Percentiles rank a stretch among this genome's conserved stretches.
phyloP scores from a whole-genome alignment of 2,113 vertebrate genomes.

The Ahaetulla prasina region DNA sequence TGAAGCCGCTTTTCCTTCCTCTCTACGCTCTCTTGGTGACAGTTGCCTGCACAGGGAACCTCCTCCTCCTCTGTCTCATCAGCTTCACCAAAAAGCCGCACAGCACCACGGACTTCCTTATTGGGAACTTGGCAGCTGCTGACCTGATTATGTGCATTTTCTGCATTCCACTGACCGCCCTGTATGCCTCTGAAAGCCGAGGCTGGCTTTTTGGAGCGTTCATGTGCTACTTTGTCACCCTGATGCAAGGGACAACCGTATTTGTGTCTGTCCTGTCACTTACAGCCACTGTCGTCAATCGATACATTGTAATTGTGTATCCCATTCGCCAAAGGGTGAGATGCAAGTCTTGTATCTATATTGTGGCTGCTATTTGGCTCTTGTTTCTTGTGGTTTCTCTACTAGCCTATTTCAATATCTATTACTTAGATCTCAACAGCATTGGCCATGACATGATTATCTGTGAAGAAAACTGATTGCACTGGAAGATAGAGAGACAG shows the following conservation, averaged over 20 bases:
- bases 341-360: conserved; percentile 68
- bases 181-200: conserved; percentile 79
- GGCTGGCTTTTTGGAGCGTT: conserved; percentile 82
- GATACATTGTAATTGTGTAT: conserved; percentile 82
- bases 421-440: conserved; percentile 76
- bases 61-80: conserved; percentile 81
- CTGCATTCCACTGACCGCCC: conserved; percentile 80
- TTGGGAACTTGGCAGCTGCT: conserved; percentile 78
- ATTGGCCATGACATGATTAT: conserved; percentile 78
- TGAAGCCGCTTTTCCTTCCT: conserved; percentile 81
- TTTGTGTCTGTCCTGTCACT: conserved; percentile 82
- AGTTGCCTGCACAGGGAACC: conserved; percentile 77
- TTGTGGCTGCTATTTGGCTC: conserved; percentile 77
- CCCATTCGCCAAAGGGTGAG: conserved; percentile 74
- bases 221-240: conserved; percentile 78
- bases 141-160: conserved; percentile 85
- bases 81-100: conserved; percentile 81
- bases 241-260: conserved; percentile 80
- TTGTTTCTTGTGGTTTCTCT: conserved; percentile 70
- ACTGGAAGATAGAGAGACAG: conserved; percentile 68
- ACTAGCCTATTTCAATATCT: conserved; percentile 73
- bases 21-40: conserved; percentile 75
- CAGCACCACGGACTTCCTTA: conserved; percentile 85
- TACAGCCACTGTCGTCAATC: conserved; percentile 82
- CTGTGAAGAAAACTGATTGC: conserved; percentile 84